These are phyloP conservation scores for Porites rus DNA, from an alignment of 92 coral and sea anemone species.

Conservation along the genomic window DNA sequence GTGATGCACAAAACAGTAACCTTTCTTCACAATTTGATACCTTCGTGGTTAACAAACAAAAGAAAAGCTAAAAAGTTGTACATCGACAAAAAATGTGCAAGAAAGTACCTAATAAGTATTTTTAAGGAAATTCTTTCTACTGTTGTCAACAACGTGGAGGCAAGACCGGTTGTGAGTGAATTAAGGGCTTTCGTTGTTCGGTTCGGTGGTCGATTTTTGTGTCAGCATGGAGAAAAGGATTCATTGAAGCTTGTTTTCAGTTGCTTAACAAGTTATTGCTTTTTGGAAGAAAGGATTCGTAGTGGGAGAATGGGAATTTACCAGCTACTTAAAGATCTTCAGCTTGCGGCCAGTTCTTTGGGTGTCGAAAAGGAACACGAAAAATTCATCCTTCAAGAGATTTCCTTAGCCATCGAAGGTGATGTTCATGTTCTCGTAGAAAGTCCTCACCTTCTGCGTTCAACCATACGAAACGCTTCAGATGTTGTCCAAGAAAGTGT, in stretches of 20 bases:
- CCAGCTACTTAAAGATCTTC: conserved; percentile 1
- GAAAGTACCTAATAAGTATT: not conserved
- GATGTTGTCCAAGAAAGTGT: not conserved
- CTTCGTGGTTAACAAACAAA: not conserved
- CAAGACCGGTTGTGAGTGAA: no score
- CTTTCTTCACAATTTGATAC: not conserved
- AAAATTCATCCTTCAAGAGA: not conserved
- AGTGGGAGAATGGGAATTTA: conserved; percentile 3
- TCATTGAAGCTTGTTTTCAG: conserved; percentile 4
- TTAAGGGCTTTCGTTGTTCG: not conserved
- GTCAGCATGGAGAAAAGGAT: not conserved
- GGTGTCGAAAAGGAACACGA: not conserved
- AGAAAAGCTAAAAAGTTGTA: not conserved
- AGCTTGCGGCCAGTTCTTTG: not conserved
- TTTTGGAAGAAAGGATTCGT: not conserved
- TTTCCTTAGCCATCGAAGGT: not conserved
- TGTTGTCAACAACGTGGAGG: not conserved
- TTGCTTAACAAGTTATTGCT: conserved; percentile 32
- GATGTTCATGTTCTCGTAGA: conserved; percentile 17
- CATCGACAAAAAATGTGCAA: conserved; percentile 7
- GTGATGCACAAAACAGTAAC: not conserved
- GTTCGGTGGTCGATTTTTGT: conserved; percentile 11
- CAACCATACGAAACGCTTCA: not conserved
- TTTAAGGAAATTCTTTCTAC: not conserved
- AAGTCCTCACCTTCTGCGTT: conserved; percentile 16